phyloP scores from a whole-genome alignment of 2,113 vertebrate species.

The Oceanites oceanicus region DNA sequence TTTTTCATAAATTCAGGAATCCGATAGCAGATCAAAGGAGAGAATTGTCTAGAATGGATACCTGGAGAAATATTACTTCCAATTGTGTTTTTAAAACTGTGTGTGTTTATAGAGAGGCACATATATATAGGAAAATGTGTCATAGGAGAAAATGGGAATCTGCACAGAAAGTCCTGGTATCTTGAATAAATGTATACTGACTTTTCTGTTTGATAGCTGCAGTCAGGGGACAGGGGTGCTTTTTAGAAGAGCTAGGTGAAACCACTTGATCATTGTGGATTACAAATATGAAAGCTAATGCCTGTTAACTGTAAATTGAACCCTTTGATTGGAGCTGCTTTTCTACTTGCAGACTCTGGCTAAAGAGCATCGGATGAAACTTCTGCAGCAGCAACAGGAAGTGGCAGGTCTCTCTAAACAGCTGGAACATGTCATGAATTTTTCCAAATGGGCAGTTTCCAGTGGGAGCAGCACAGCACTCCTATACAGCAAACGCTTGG shows the following conservation, averaged over 20 bases:
- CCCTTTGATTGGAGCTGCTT: slow-evolving; percentile 5
- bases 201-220: not conserved
- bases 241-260: not conserved
- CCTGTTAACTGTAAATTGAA: not conserved
- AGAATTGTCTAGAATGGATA: not conserved
- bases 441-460: slow-evolving; percentile 95
- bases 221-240: not conserved
- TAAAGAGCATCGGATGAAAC: slow-evolving; percentile 89
- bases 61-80: not conserved
- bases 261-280: not conserved
- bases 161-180: not conserved
- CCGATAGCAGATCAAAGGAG: not conserved
- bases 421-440: slow-evolving; percentile 94
- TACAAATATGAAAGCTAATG: not conserved
- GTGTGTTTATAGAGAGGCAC: not conserved
- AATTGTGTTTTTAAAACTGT: not conserved
- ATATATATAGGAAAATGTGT: not conserved
- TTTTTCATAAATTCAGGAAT: not conserved
- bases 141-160: not conserved
- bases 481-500: slow-evolving; percentile 93
- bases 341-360: slow-evolving; percentile 82
- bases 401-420: slow-evolving; percentile 88
- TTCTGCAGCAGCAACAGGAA: slow-evolving; percentile 94
- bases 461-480: slow-evolving; percentile 94
- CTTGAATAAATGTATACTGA: not conserved